A percentile compares a stretch with the other conserved stretches of the same genome.
phyloP scores from a whole-genome alignment of 1,140 invertebrate species.

The Sarcophaga bullata region DNA sequence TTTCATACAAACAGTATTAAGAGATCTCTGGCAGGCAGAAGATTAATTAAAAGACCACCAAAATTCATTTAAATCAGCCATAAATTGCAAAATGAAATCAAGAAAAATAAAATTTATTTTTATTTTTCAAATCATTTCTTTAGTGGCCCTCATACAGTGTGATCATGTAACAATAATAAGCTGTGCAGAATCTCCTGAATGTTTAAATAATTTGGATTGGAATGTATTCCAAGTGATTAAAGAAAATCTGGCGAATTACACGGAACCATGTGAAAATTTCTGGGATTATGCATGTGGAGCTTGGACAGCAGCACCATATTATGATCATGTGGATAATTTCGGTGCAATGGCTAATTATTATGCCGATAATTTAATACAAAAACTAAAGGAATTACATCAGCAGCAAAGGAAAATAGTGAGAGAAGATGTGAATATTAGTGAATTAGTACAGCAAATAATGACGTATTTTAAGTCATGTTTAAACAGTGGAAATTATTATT shows the following conservation, averaged over 20 bases:
- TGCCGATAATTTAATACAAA: slow-evolving; percentile 25
- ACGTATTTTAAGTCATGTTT: slow-evolving; percentile 14
- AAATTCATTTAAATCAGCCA: not conserved
- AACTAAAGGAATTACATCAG: not conserved
- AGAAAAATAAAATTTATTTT: not conserved
- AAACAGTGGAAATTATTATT: not conserved
- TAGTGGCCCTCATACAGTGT: not conserved
- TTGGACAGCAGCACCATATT: slow-evolving; percentile 18
- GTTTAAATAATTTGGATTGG: slow-evolving; percentile 7
- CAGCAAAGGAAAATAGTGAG: not conserved
- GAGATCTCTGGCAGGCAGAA: not conserved
- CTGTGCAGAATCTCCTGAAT: not conserved
- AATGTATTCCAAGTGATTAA: not conserved
- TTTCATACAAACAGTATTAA: slow-evolving; percentile 1
- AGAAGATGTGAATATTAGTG: not conserved
- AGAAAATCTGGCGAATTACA: slow-evolving; percentile 5
- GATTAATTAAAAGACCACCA: not conserved
- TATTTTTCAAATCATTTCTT: not conserved
- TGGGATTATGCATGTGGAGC: slow-evolving; percentile 40
- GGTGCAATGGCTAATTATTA: slow-evolving; percentile 22
- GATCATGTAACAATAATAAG: not conserved
- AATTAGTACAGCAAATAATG: not conserved
- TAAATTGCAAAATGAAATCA: not conserved
- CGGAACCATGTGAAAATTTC: slow-evolving; percentile 36
- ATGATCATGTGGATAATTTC: slow-evolving; percentile 38